Evolutionary conservation across 1,140 invertebrate species (phyloP).

Genomic region (Euwallacea similis): DNA sequence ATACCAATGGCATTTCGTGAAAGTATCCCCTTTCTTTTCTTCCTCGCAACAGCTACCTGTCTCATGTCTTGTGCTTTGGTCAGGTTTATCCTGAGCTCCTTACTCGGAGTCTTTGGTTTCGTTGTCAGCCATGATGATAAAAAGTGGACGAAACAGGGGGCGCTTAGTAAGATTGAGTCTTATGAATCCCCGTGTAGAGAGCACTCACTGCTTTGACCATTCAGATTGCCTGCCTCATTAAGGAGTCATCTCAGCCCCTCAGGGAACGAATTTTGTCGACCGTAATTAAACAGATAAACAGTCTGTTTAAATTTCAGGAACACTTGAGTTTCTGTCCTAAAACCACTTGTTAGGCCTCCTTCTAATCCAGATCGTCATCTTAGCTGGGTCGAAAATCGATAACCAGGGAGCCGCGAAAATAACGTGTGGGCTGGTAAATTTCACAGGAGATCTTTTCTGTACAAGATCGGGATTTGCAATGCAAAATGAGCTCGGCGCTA

Average conservation of each 20-base stretch:
- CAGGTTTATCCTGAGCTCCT: too few species aligned
- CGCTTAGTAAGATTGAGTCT: background rate
- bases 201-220: background rate
- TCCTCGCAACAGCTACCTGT: too few species aligned
- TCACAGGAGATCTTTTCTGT: background rate
- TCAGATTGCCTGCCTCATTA: background rate
- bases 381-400: constrained; percentile 1
- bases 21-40: too few species aligned
- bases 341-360: background rate
- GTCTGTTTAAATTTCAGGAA: background rate
- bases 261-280: too few species aligned
- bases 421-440: background rate
- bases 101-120: too few species aligned
- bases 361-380: background rate
- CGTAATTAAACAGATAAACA: background rate
- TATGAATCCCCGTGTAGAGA: background rate
- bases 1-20: too few species aligned
- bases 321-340: background rate
- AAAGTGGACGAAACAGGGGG: too few species aligned
- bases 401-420: background rate
- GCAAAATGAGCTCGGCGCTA: background rate
- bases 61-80: too few species aligned
- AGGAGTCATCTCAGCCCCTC: too few species aligned
- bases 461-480: background rate
- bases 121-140: too few species aligned